Evolutionary conservation across 2,888 invertebrate species (phyloP), one percentile per base, ranked within the genome.

Genomic region (Acleris emargana): DNA sequence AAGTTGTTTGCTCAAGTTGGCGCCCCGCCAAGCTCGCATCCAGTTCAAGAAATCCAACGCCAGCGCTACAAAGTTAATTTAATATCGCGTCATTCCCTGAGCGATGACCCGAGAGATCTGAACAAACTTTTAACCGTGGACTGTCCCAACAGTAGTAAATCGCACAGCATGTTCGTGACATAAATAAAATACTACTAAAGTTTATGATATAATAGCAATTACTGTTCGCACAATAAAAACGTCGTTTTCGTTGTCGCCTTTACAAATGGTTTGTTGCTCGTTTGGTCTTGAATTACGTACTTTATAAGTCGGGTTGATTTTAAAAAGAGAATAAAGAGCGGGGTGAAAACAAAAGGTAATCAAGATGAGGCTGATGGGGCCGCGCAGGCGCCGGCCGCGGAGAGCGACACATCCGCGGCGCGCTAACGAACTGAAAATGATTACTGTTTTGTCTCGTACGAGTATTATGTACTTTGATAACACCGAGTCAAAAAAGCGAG

Each of bases 1-100:
- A 47, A 66, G 32, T 66, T 68, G 68, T 68, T 68, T 68, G 68
- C 58, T 53, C 18, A 58, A 64, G 49, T 68, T 64, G 68, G 68
- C 67, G 60, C 59, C 67, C 68, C 68, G 64, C 67, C 67, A 69
- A 69, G 63, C 58, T 58, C 13, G 49, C 57, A 59, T 63, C 47
- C 43, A 43, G 38, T 63, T 51, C 61, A 71, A 62, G 45, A 62
- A 66, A 59, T 71, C 71, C 63, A 54, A 69, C 69, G 59, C 61
- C 53, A 58, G 49, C 58, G 43, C 64, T 66, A 58, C 62, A 67
- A 64, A 69, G 68, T 72, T 73, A 64, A 74, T 71, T 75, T 72
- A 72, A 75, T 69, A 71, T 69, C 60, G 50, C 62, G 51, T 69
- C 71, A 61, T 61, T 68, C 64, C 54, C 67, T 51, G 57, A 61